phyloP scores from a whole-genome alignment of 2,113 vertebrate genomes.

The Furnarius figulus region DNA sequence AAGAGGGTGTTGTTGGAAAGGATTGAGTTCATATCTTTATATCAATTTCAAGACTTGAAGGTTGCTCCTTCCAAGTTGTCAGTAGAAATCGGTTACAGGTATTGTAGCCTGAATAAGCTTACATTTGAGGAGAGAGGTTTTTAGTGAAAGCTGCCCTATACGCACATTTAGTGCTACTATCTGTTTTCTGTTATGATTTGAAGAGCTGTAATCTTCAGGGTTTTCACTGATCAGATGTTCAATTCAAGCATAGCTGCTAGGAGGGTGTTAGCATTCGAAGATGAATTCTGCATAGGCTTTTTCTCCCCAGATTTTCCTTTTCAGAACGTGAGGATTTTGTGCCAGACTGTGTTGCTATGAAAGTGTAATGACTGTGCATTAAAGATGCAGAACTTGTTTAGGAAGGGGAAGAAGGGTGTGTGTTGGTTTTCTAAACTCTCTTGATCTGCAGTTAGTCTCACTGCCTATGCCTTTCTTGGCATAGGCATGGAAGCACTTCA shows the following conservation, averaged over 20 bases:
- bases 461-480: fast-evolving
- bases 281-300: neutral
- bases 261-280: neutral
- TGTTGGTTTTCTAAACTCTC: neutral
- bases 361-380: neutral
- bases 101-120: neutral
- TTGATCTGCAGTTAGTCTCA: neutral
- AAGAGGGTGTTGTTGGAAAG: neutral
- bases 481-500: neutral
- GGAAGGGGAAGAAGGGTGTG: neutral
- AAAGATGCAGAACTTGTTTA: neutral
- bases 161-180: neutral
- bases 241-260: neutral
- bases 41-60: neutral
- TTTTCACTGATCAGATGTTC: neutral
- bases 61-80: neutral
- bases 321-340: neutral
- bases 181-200: neutral
- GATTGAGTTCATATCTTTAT: neutral
- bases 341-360: neutral
- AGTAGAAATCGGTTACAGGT: neutral
- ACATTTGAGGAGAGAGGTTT: neutral
- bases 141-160: neutral
- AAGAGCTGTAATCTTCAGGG: neutral
- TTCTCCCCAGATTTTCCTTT: neutral